phyloP scores from a whole-genome alignment of 2,797 vertebrate species.

The Euthynnus affinis region DNA sequence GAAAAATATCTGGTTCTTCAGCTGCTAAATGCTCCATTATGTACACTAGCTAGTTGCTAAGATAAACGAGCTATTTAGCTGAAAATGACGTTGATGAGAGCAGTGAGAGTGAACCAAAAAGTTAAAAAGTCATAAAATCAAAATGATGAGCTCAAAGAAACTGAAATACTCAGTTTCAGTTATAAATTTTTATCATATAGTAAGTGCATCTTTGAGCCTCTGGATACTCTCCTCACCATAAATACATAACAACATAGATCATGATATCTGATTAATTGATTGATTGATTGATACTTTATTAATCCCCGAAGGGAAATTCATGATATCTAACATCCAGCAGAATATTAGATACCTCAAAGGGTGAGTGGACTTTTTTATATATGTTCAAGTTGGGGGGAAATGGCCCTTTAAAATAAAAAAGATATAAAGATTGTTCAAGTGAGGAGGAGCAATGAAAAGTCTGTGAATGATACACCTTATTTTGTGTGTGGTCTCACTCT shows the following conservation, averaged over 20 bases:
- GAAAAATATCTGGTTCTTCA: not conserved
- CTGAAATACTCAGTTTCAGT: no score
- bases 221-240: not conserved
- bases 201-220: not conserved
- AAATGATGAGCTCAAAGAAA: no score
- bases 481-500: not conserved
- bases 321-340: not conserved
- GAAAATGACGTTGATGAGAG: no score
- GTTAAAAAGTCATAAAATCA: no score
- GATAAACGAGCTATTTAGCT: no score
- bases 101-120: no score
- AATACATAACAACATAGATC: not conserved
- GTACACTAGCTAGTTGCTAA: no score
- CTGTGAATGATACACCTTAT: conserved; percentile 1
- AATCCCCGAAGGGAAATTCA: no score
- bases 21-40: no score
- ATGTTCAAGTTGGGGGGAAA: not conserved
- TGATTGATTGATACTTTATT: no score
- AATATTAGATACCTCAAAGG: not conserved
- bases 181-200: no score
- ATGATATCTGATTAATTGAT: not conserved
- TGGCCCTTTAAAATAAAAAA: not conserved
- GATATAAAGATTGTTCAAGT: not conserved
- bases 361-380: not conserved
- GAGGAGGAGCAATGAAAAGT: not conserved